Percentiles rank a stretch among this genome's conserved stretches.
These are phyloP conservation scores for Condylostylus longicornis DNA, from an alignment of 1,140 invertebrate species.

Conservation along the genomic window DNA sequence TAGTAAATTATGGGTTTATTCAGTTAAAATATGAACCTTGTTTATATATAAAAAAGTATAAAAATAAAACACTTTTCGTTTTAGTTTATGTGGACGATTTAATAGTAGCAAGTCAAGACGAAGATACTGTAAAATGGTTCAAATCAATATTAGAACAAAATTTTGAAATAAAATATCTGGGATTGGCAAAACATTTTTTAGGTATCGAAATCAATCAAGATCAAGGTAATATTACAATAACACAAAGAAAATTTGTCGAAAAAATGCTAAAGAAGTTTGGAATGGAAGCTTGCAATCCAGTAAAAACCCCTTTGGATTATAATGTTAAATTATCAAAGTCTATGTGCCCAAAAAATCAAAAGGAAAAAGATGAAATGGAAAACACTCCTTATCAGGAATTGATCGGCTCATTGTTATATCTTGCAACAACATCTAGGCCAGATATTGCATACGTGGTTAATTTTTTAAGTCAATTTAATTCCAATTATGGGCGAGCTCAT, in stretches of 20 bases:
- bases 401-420: constrained; percentile 25
- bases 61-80: constrained; percentile 2
- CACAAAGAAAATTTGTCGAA: not conserved
- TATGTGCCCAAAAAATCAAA: not conserved
- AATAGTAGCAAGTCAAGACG: constrained; percentile 6
- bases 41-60: constrained; percentile 15
- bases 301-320: not conserved
- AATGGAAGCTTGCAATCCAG: not conserved
- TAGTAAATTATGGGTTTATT: constrained; percentile 9
- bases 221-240: not conserved
- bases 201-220: not conserved
- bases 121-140: no score
- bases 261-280: not conserved
- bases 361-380: not conserved
- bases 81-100: constrained; percentile 8
- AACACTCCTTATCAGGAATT: constrained; percentile 14
- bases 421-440: constrained; percentile 21
- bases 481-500: constrained; percentile 14
- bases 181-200: not conserved
- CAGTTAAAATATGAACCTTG: constrained; percentile 13
- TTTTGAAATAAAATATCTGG: not conserved
- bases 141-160: constrained; percentile 7
- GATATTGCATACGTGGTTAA: constrained; percentile 32
- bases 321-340: not conserved
- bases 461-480: constrained; percentile 15